Evolutionary conservation across 1,140 invertebrate genomes (phyloP).

Genomic region (Macrobrachium nipponense): DNA sequence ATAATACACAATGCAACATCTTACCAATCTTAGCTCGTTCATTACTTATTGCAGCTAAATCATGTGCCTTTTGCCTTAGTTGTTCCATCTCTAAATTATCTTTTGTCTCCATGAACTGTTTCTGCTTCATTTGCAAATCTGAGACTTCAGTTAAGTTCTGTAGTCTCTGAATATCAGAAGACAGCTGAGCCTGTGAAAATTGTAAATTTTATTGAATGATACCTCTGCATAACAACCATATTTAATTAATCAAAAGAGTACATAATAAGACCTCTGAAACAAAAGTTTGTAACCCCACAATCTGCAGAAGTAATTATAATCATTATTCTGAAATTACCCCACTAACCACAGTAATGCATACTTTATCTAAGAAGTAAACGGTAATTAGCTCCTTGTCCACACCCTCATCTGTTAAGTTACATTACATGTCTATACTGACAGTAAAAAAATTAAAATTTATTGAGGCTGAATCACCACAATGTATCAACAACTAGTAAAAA

Average conservation of each 20-base stretch:
- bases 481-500: too few species aligned
- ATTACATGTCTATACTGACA: too few species aligned
- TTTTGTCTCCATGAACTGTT: slow-evolving; percentile 13
- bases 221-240: background rate
- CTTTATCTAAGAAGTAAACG: too few species aligned
- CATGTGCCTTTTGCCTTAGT: slow-evolving; percentile 32
- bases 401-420: too few species aligned
- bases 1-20: background rate
- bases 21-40: slow-evolving; percentile 46
- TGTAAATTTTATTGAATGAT: background rate
- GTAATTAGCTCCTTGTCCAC: too few species aligned
- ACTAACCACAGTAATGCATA: too few species aligned
- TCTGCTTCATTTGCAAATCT: slow-evolving; percentile 30
- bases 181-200: slow-evolving; percentile 21
- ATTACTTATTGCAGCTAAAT: slow-evolving; percentile 44
- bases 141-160: slow-evolving; percentile 31
- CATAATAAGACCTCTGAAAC: too few species aligned
- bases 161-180: slow-evolving; percentile 27
- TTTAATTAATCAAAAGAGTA: background rate
- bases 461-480: too few species aligned
- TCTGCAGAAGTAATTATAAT: too few species aligned
- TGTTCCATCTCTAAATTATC: slow-evolving; percentile 36
- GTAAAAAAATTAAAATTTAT: too few species aligned
- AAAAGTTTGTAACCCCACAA: too few species aligned
- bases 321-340: too few species aligned